phyloP scores from a whole-genome alignment of 2,888 invertebrate genomes.

The Chirona hameri region DNA sequence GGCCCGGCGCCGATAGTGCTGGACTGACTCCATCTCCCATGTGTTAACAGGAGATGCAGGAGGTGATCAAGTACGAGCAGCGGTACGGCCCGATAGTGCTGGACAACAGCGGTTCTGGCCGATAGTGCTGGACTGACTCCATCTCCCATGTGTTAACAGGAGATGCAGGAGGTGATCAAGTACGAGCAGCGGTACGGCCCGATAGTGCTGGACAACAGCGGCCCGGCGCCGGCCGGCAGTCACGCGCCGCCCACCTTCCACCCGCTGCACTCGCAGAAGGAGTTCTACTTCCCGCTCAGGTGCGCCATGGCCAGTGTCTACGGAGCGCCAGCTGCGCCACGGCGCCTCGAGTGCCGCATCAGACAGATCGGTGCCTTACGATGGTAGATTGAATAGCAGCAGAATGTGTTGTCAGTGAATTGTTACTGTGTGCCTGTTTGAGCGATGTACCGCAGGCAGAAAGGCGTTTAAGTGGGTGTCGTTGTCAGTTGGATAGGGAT shows the following conservation, averaged over 20 bases:
- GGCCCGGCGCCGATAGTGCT: slow-evolving; percentile 63
- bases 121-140: neutral
- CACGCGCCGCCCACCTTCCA: slow-evolving; percentile 63
- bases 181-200: slow-evolving; percentile 87
- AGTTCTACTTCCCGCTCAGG: slow-evolving; percentile 30
- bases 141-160: slow-evolving; percentile 50
- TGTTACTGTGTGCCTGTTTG: too few relatives aligned
- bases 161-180: slow-evolving; percentile 73
- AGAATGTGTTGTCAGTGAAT: too few relatives aligned
- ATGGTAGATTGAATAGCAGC: too few relatives aligned
- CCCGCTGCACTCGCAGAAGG: slow-evolving; percentile 26
- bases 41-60: slow-evolving; percentile 71
- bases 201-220: slow-evolving; percentile 81
- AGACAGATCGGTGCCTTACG: too few relatives aligned
- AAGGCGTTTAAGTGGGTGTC: too few relatives aligned
- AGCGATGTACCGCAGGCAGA: too few relatives aligned
- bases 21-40: slow-evolving; percentile 53
- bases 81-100: slow-evolving; percentile 79
- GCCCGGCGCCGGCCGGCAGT: slow-evolving; percentile 12
- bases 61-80: slow-evolving; percentile 83
- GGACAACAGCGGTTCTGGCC: slow-evolving; percentile 74
- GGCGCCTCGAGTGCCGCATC: too few relatives aligned
- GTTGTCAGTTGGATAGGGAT: too few relatives aligned
- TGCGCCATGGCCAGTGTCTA: slow-evolving; percentile 6
- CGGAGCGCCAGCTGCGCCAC: neutral